Base-by-base conservation (phyloP, 2,888 invertebrate species). In the Bellardia pandia region DNA sequence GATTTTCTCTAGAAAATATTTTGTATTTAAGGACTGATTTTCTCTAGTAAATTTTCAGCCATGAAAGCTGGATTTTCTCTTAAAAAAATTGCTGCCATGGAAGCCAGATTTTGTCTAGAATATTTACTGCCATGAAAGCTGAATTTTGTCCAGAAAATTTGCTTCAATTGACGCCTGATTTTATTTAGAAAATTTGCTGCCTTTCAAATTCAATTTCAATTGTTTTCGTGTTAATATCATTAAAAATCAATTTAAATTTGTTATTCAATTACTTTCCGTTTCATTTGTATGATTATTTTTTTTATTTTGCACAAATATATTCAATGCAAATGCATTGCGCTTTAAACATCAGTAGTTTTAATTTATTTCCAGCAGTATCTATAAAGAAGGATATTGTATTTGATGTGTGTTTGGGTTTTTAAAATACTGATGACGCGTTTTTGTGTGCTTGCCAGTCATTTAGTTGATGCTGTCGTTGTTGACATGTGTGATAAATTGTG, bases 401-500 rank as follows among this genome's bases (percentile, higher is more conserved):
- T 13, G 11, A 11, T 45, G 3, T 45, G 51, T 42, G 64, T 5
- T 11, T 68, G 11, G 58, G 16, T 33, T 1, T 2, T 9, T 66
- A 23, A 66, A 66, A 78, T 75, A 51, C 33, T 76, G 85, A 33
- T 71, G 56, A 53, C 56, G 71, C 23, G 45, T 51, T 60, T 11
- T 23, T 62, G 66, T 72, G 30, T 78, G 66, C 33, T 60, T 58
- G 78, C 60, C 42, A 30, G 58, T 45, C 23, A 33, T 58, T 23
- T 4, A 11, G 58, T n/a, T 51, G 48, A 56, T 33, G 62, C 1
- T 75, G 16, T 48, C 42, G 53, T 9, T 86, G 76, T 80, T 86
- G 86, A 84, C 83, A 86, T 71, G 72, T 86, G 64, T 86, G 83
- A 80, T 80, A 84, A 86, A 84, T 80, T 84, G 76, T 80, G n/a